Evolutionary conservation across 2,888 invertebrate genomes (phyloP).

Genomic region (Drosophila yooni): DNA sequence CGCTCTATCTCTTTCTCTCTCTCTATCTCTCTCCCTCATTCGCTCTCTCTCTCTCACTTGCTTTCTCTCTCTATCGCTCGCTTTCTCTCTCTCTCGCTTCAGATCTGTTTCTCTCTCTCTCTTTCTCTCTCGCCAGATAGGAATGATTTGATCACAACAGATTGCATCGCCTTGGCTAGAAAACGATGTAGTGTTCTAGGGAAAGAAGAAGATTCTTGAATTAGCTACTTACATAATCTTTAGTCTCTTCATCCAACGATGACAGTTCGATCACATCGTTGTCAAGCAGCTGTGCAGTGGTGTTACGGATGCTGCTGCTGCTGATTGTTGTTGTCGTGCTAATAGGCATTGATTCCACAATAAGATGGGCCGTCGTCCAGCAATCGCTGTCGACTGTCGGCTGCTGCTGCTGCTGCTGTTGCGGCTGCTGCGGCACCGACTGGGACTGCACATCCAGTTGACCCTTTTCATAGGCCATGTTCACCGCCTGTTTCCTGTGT

Average conservation of each 20-base stretch:
- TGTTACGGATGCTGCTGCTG: background rate
- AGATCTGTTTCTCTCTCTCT: too few relatives aligned
- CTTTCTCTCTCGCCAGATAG: too few relatives aligned
- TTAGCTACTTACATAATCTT: constrained; percentile 1
- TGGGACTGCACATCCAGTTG: background rate
- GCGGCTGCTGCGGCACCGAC: background rate
- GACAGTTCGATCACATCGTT: constrained; percentile 35
- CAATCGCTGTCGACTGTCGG: constrained; percentile 10
- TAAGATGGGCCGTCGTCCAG: constrained; percentile 85
- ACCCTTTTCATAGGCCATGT: constrained; percentile 86
- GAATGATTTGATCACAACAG: background rate
- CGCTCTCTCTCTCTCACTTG: too few relatives aligned
- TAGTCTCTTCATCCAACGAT: constrained; percentile 51
- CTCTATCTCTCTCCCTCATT: too few relatives aligned
- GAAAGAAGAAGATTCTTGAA: background rate
- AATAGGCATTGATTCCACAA: background rate
- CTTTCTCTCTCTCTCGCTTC: too few relatives aligned
- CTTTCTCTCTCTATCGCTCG: too few relatives aligned
- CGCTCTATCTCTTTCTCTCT: too few relatives aligned
- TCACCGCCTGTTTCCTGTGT: constrained; percentile 86
- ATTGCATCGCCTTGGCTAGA: background rate
- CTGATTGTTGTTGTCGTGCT: background rate
- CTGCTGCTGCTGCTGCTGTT: background rate
- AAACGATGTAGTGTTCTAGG: background rate
- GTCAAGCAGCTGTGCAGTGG: too few relatives aligned